Percentiles rank a stretch among this genome's conserved stretches.
Evolutionary conservation across 2,797 vertebrate species (phyloP).

Genomic region (Eremophila alpestris): DNA sequence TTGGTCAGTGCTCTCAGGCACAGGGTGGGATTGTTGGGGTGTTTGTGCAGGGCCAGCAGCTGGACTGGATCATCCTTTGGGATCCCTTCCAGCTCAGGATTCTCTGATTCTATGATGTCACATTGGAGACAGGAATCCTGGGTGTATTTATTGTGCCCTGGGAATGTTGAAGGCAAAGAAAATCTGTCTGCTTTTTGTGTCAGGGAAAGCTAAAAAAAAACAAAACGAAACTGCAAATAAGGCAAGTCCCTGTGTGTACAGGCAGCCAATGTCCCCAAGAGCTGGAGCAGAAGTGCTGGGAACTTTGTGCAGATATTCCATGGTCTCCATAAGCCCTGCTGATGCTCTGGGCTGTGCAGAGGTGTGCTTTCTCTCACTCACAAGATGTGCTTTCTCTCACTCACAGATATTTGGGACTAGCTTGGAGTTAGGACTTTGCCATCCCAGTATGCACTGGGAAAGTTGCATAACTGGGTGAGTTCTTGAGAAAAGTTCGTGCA

Average conservation of each 20-base stretch:
- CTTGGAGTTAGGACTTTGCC: neutral
- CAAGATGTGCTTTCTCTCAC: neutral
- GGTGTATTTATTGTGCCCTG: fast-evolving
- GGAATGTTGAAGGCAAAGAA: neutral
- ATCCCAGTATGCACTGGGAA: neutral
- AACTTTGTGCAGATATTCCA: neutral
- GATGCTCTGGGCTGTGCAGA: neutral
- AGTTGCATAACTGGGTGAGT: neutral
- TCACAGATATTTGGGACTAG: neutral
- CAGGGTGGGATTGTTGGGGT: neutral
- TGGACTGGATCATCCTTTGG: neutral
- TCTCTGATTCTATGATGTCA: neutral
- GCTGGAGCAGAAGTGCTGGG: neutral
- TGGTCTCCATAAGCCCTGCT: neutral
- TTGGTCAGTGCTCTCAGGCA: fast-evolving
- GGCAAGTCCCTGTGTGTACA: neutral
- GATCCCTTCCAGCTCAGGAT: neutral
- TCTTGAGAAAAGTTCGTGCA: neutral
- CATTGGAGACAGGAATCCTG: neutral
- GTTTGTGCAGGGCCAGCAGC: neutral
- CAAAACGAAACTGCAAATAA: neutral
- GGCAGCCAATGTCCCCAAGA: neutral
- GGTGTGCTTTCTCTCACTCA: neutral
- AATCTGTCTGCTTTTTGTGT: neutral
- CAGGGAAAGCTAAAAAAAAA: neutral